Evolutionary conservation across 2,888 invertebrate genomes (phyloP).

Genomic region (Apamea crenata): DNA sequence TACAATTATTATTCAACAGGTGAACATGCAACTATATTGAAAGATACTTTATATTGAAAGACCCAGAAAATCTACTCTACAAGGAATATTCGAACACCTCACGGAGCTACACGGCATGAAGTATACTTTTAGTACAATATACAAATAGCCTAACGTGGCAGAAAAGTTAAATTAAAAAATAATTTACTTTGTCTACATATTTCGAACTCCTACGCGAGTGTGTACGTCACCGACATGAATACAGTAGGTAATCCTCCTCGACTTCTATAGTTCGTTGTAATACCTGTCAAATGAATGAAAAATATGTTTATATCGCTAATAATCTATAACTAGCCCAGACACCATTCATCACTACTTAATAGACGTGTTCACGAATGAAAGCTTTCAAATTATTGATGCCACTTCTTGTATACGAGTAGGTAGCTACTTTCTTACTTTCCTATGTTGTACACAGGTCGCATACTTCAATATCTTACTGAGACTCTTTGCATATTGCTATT

Average conservation of each 20-base stretch:
- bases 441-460: neutral
- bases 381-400: constrained; percentile 50
- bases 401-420: neutral
- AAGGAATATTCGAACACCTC: neutral
- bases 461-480: constrained; percentile 3
- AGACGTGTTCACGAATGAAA: constrained; percentile 16
- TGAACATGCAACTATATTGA: constrained; percentile 17
- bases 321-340: neutral
- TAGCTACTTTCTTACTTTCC: neutral
- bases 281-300: constrained; percentile 6
- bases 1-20: constrained; percentile 35
- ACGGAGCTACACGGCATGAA: neutral
- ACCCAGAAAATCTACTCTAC: neutral
- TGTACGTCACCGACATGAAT: neutral
- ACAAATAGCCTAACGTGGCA: neutral
- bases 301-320: constrained; percentile 6
- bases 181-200: neutral
- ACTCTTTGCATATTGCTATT: constrained; percentile 26
- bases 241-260: neutral
- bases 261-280: neutral
- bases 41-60: neutral
- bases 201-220: neutral
- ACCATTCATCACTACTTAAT: constrained; percentile 35
- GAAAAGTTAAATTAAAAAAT: neutral
- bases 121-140: neutral